Conservation (phyloP, 2,113 vertebrate species). For the Notiomystis cincta region DNA sequence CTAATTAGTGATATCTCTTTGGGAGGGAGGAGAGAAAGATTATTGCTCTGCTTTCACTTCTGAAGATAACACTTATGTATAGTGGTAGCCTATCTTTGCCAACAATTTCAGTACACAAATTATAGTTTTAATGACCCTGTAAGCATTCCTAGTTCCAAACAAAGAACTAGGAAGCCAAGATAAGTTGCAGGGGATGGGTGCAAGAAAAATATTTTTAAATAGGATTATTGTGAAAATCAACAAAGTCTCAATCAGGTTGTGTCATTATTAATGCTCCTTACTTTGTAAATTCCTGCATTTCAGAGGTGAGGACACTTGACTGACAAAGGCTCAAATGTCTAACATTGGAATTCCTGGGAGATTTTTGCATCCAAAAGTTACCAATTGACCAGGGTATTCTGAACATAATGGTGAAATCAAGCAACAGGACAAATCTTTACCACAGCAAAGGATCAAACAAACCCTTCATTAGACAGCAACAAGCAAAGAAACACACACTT, state of each 20-base stretch:
- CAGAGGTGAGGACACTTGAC: background rate
- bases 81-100: background rate
- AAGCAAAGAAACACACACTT: background rate
- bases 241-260: background rate
- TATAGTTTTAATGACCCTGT: background rate
- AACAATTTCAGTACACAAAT: background rate
- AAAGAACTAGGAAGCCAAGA: background rate
- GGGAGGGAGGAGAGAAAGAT: background rate
- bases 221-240: background rate
- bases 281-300: background rate
- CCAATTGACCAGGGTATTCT: background rate
- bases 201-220: background rate
- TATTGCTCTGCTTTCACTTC: background rate
- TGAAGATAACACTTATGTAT: background rate
- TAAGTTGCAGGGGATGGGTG: background rate
- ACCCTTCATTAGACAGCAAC: background rate
- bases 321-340: background rate
- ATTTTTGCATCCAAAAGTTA: background rate
- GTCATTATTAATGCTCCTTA: background rate
- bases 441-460: background rate
- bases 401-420: background rate
- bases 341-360: background rate
- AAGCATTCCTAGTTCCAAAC: background rate
- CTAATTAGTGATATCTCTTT: slow-evolving; percentile 16
- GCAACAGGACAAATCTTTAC: background rate